Evolutionary conservation across 2,797 vertebrate genomes (phyloP).

Genomic region (Enoplosus armatus): DNA sequence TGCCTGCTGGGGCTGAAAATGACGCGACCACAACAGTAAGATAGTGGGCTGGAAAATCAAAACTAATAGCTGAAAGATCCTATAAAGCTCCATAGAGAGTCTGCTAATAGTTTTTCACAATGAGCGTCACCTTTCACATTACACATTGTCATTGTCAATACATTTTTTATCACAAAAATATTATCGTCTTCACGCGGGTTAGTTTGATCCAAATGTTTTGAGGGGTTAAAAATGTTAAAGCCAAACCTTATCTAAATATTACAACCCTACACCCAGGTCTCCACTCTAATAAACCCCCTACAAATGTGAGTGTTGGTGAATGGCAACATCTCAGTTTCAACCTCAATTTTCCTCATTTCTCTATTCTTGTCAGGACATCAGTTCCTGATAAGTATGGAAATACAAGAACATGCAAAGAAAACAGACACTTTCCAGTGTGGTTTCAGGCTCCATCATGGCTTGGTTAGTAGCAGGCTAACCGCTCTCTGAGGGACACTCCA

Average conservation of each 20-base stretch:
- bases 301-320: neutral
- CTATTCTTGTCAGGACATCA: conserved; percentile 1
- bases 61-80: neutral
- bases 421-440: conserved; percentile 57
- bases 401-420: conserved; percentile 32
- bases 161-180: neutral
- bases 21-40: neutral
- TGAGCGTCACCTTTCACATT: neutral
- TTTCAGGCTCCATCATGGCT: conserved; percentile 47
- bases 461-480: conserved; percentile 56
- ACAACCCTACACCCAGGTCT: neutral
- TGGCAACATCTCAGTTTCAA: conserved; percentile 4
- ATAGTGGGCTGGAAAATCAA: neutral
- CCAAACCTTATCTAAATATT: neutral
- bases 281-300: neutral
- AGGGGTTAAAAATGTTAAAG: neutral
- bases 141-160: neutral
- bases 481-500: conserved; percentile 62
- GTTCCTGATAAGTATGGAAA: conserved; percentile 17
- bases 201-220: neutral
- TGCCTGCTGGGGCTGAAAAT: neutral
- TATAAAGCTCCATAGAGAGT: neutral
- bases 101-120: neutral
- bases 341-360: neutral
- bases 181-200: neutral